These are phyloP conservation scores for human (Homo sapiens) DNA, from an alignment of 2,113 vertebrate genomes.

Conservation along the genomic window GRCh38 chr9:122205501-122206000, in stretches of 20 bases:
- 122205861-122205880: not conserved
- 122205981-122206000: not conserved
- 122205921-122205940: fast-evolving
- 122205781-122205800: not conserved
- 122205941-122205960: not conserved
- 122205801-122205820: not conserved
- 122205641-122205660: not conserved
- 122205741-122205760: not conserved
- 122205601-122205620: not conserved
- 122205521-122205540: not conserved
- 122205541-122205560: not conserved
- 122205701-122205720: not conserved
- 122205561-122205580: not conserved
- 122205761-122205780: not conserved
- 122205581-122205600: not conserved
- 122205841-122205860: not conserved
- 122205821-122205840: not conserved
- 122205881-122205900: not conserved
- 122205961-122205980: not conserved
- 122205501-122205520: not conserved
- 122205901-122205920: not conserved
- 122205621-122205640: not conserved
- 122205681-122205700: not conserved
- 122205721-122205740: not conserved
- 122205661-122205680: not conserved